Evolutionary conservation across 2,888 invertebrate species (phyloP), one percentile per base, ranked within the genome.

Genomic region (Polia nebulosa): DNA sequence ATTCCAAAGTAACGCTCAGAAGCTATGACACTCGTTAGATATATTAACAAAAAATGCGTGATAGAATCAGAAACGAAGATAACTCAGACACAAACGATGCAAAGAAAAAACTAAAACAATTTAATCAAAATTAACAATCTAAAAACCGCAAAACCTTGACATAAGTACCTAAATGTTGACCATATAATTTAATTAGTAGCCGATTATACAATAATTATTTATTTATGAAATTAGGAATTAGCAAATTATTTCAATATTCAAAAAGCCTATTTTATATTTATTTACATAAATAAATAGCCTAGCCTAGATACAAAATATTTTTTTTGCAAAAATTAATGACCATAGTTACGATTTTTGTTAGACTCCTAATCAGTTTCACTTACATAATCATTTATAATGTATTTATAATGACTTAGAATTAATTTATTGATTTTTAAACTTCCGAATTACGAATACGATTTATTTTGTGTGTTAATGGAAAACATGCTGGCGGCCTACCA

Each of bases 361-460:
- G 25, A n/a, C 25, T 45, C 7, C 6, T 32, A 25, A 32, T 22
- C 13, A 4, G 17, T 29, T 29, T 17, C 17, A 8, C 7, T 59
- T 59, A 56, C n/a, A 32, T 57, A 58, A 62, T 44, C n/a, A 32
- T 25, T 36, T 44, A 20, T 20, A 44, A 44, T 44, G 9, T 4
- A 1, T 39, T 39, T 13, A 39, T 39, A n/a, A n/a, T n/a, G n/a
- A n/a, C n/a, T 34, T 29, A 36, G 22, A 36, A 15, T 39, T 49
- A 13, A 61, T 41, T 7, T 52, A 41, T 34, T 3, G 6, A 5
- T 51, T 63, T 63, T 20, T 8, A 6, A 39, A 39, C n/a, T 13
- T 41, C n/a, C n/a, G 15, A 55, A 56, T 17, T 15, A 27, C 13
- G 6, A 20, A 45, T 13, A 27, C 45, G 34, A 47, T 44, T 44